These are phyloP conservation scores for Liolophura sinensis DNA, from an alignment of 1,140 invertebrate genomes.

Conservation along the genomic window DNA sequence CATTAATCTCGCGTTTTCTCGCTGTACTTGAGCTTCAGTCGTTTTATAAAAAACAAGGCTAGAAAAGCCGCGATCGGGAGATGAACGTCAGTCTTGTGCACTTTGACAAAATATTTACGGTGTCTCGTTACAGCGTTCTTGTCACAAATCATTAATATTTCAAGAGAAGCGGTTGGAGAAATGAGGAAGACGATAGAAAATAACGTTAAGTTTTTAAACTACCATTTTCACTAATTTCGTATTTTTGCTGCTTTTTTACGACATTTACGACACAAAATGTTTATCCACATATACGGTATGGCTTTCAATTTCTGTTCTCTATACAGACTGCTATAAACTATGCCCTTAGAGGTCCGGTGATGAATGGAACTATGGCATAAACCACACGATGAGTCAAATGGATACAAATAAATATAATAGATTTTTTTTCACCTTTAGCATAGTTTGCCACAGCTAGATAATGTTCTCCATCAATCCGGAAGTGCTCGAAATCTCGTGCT, in stretches of 20 bases:
- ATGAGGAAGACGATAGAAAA: no score
- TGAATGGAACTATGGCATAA: background rate
- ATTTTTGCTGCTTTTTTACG: background rate
- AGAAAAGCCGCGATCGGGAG: no score
- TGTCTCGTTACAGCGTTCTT: no score
- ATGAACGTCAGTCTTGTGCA: no score
- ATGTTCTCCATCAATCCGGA: conserved; percentile 43
- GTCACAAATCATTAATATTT: no score
- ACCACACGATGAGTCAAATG: no score
- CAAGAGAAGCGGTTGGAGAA: no score
- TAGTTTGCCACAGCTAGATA: conserved; percentile 55
- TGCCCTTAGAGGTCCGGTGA: background rate
- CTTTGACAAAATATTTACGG: no score
- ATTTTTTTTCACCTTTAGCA: conserved; percentile 34
- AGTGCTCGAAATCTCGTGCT: conserved; percentile 54
- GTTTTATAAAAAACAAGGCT: no score
- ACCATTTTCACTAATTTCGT: background rate
- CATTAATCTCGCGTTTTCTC: no score
- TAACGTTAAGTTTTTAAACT: no score
- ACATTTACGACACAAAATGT: background rate
- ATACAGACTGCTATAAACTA: background rate
- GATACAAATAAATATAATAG: background rate
- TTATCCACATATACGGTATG: background rate
- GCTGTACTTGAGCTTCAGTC: no score
- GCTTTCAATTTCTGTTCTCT: background rate